Evolutionary conservation across 2,797 vertebrate species (phyloP).

Genomic region (Pampus argenteus): DNA sequence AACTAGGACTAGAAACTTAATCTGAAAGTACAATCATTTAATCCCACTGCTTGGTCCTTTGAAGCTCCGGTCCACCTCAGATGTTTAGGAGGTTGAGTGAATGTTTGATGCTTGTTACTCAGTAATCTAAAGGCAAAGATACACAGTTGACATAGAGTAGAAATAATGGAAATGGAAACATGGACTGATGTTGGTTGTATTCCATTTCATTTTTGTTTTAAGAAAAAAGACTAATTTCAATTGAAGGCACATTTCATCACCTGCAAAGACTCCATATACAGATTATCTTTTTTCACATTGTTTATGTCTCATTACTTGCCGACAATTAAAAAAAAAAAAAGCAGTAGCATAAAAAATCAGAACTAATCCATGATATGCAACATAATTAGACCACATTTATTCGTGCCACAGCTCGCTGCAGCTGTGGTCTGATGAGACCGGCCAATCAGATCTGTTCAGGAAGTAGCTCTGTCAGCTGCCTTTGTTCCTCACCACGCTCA

Average conservation of each 20-base stretch:
- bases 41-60: conserved; percentile 41
- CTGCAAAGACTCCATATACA: conserved; percentile 7
- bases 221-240: conserved; percentile 10
- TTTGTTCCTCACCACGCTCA: conserved; percentile 69
- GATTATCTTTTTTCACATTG: conserved; percentile 9
- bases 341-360: neutral
- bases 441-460: conserved; percentile 74
- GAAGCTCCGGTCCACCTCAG: conserved; percentile 21
- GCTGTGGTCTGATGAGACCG: conserved; percentile 74
- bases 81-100: conserved; percentile 18
- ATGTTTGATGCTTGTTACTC: conserved; percentile 23
- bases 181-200: neutral
- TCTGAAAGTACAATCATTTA: conserved; percentile 53
- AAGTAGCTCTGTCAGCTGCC: conserved; percentile 70
- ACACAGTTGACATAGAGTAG: neutral
- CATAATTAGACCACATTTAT: conserved; percentile 53
- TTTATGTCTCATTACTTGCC: conserved; percentile 31
- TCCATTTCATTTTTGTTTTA: conserved; percentile 1
- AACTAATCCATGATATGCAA: conserved; percentile 34
- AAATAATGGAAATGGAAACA: neutral
- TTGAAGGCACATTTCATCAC: conserved; percentile 16
- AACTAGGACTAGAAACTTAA: conserved; percentile 58
- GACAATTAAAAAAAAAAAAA: conserved; percentile 16
- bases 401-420: conserved; percentile 63
- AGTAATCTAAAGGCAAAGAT: conserved; percentile 5